phyloP scores from a whole-genome alignment of 2,888 invertebrate species.

The Microplitis manilae region DNA sequence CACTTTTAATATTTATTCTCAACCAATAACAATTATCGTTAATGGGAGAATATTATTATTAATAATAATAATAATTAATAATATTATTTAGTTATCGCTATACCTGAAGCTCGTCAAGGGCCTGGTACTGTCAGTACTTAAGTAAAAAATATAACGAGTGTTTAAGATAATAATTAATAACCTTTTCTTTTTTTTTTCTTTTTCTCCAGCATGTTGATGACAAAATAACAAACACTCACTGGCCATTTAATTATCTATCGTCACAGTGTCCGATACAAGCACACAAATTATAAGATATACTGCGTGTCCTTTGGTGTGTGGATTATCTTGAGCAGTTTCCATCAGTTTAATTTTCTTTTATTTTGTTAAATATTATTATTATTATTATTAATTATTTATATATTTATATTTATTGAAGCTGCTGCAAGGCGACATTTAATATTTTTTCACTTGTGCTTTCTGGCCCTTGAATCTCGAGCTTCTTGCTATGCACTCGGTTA shows the following conservation, averaged over 20 bases:
- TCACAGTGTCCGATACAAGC: slow-evolving; percentile 7
- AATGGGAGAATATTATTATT: slow-evolving; percentile 23
- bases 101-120: slow-evolving; percentile 10
- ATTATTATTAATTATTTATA: slow-evolving; percentile 40
- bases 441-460: slow-evolving; percentile 21
- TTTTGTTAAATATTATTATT: slow-evolving; percentile 33
- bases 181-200: not conserved
- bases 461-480: slow-evolving; percentile 42
- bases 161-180: too few species aligned
- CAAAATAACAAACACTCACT: slow-evolving; percentile 37
- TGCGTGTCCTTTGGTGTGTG: slow-evolving; percentile 45
- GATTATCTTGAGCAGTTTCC: slow-evolving; percentile 16
- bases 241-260: slow-evolving; percentile 32
- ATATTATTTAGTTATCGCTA: slow-evolving; percentile 14
- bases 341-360: slow-evolving; percentile 20
- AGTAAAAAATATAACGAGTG: too few species aligned
- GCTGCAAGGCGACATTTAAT: not conserved
- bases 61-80: not conserved
- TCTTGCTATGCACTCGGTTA: slow-evolving; percentile 71
- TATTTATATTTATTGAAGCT: not conserved
- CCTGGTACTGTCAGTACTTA: slow-evolving; percentile 28
- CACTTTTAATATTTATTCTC: not conserved
- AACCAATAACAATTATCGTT: slow-evolving; percentile 12
- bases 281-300: slow-evolving; percentile 46
- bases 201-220: not conserved